Evolutionary conservation across 2,113 vertebrate species (phyloP).

Genomic region (Neoarius graeffei): DNA sequence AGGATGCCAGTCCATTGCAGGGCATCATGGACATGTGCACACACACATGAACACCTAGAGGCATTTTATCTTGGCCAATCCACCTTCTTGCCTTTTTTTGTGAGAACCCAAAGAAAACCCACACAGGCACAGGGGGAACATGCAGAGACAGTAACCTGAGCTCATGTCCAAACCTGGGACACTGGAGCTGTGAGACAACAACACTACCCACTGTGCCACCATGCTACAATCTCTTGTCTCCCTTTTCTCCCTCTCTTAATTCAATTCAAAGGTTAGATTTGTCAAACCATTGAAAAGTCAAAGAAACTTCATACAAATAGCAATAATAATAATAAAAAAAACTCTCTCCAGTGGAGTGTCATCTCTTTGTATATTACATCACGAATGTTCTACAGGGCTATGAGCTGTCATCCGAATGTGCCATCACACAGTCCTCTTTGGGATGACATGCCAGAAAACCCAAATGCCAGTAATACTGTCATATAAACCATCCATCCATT

Average conservation of each 20-base stretch:
- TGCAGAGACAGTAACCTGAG: background rate
- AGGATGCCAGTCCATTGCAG: background rate
- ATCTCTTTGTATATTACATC: slow-evolving; percentile 4
- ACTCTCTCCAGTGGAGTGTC: slow-evolving; percentile 19
- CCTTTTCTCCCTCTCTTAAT: background rate
- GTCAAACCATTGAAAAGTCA: background rate
- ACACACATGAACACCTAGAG: background rate
- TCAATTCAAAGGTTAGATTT: background rate
- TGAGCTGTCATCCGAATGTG: slow-evolving; percentile 10
- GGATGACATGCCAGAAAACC: slow-evolving; percentile 14
- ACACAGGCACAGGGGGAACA: background rate
- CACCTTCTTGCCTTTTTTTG: background rate
- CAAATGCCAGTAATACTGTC: background rate
- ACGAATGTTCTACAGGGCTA: background rate
- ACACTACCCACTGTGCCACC: background rate
- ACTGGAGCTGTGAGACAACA: background rate
- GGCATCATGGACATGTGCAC: too few species aligned
- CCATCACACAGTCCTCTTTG: slow-evolving; percentile 8
- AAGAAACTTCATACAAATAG: background rate
- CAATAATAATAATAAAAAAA: background rate
- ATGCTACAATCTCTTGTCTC: background rate
- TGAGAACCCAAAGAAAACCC: background rate
- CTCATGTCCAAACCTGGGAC: background rate
- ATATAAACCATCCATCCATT: background rate
- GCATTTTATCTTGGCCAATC: background rate